Evolutionary conservation across 2,888 invertebrate genomes (phyloP).

Genomic region (Crioceris asparagi): DNA sequence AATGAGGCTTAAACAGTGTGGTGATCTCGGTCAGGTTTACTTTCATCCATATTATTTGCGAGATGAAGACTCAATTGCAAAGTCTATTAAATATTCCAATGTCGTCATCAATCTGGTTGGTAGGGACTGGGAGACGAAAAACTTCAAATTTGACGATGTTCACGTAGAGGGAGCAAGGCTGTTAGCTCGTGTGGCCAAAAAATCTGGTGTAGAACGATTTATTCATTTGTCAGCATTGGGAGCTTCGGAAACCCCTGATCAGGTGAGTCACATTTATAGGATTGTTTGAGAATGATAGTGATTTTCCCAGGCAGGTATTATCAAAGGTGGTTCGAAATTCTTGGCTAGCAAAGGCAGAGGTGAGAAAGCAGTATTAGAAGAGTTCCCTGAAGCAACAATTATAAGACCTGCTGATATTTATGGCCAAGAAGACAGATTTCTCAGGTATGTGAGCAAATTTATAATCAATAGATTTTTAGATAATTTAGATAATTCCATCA

Average conservation of each 20-base stretch:
- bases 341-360: constrained; percentile 72
- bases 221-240: constrained; percentile 89
- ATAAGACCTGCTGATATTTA: constrained; percentile 88
- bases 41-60: constrained; percentile 75
- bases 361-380: constrained; percentile 82
- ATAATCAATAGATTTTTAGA: background rate
- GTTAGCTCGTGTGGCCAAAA: constrained; percentile 68
- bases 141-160: constrained; percentile 78
- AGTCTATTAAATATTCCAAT: constrained; percentile 87
- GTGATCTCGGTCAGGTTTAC: constrained; percentile 92
- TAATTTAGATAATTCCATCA: background rate
- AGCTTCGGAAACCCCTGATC: constrained; percentile 57
- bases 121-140: constrained; percentile 83
- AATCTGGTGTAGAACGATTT: constrained; percentile 79
- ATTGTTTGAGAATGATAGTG: background rate
- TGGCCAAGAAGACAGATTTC: constrained; percentile 82
- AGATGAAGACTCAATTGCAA: constrained; percentile 77
- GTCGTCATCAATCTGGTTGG: constrained; percentile 94
- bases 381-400: constrained; percentile 92
- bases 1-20: constrained; percentile 67
- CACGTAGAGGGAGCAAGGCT: constrained; percentile 74
- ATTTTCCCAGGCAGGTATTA: constrained; percentile 29
- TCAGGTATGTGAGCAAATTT: constrained; percentile 40
- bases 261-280: too few species aligned
- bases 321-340: constrained; percentile 65